Evolutionary conservation across 2,888 invertebrate genomes (phyloP).

Genomic region (Eremobia ochroleuca): DNA sequence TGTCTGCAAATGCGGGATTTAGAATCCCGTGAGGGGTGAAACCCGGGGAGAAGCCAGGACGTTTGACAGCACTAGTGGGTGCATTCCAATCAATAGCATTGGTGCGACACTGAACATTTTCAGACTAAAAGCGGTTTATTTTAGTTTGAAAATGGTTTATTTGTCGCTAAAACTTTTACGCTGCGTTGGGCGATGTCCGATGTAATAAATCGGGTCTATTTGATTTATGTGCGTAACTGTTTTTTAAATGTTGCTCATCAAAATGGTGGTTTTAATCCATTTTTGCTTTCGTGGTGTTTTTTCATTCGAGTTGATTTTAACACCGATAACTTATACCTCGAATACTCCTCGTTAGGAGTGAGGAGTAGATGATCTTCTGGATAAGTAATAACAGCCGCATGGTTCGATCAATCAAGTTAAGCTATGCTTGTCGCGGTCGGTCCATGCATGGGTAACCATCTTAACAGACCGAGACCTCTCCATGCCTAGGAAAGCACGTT

Average conservation of each 20-base stretch:
- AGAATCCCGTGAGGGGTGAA: slow-evolving; percentile 7
- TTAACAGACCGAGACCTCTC: neutral
- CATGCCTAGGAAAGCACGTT: neutral
- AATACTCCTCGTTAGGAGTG: too few species aligned
- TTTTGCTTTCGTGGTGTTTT: slow-evolving; percentile 19
- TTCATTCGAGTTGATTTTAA: slow-evolving; percentile 20
- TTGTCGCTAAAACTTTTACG: slow-evolving; percentile 60
- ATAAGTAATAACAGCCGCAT: neutral
- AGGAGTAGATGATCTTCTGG: too few species aligned
- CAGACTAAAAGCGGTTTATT: slow-evolving; percentile 50
- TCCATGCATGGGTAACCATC: neutral
- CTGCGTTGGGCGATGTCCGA: slow-evolving; percentile 46
- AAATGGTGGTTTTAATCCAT: slow-evolving; percentile 29
- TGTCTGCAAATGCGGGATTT: slow-evolving; percentile 17
- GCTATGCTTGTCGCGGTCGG: neutral
- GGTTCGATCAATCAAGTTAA: neutral
- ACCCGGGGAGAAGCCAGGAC: slow-evolving; percentile 19
- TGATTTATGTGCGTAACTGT: slow-evolving; percentile 59
- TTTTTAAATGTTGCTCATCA: slow-evolving; percentile 46
- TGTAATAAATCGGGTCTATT: slow-evolving; percentile 63
- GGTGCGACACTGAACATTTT: slow-evolving; percentile 53
- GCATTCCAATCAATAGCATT: slow-evolving; percentile 61
- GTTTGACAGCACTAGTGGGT: slow-evolving; percentile 47
- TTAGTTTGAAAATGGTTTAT: slow-evolving; percentile 60
- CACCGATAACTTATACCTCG: neutral